Evolutionary conservation across 2,113 vertebrate species (phyloP).

Genomic region (Salminus brasiliensis): DNA sequence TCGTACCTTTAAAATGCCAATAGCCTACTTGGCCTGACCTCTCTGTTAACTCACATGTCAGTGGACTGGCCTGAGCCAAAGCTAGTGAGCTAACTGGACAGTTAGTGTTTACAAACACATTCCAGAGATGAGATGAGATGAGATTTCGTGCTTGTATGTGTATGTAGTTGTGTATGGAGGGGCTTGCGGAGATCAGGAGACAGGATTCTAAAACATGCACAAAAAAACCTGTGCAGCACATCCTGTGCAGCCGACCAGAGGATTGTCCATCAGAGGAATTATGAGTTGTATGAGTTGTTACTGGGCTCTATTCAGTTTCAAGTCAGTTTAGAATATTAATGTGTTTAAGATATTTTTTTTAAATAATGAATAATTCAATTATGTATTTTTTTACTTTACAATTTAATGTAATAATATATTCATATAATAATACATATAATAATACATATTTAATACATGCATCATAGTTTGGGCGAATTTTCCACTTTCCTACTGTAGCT

Average conservation of each 20-base stretch:
- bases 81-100: not conserved
- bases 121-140: slow-evolving; percentile 27
- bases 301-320: too few relatives aligned
- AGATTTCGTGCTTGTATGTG: not conserved
- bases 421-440: too few relatives aligned
- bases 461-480: too few relatives aligned
- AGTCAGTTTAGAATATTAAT: too few relatives aligned
- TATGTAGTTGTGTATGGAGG: not conserved
- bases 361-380: too few relatives aligned
- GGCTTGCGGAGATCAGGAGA: slow-evolving; percentile 5
- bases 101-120: slow-evolving; percentile 41
- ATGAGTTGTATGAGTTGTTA: not conserved
- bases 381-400: too few relatives aligned
- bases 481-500: too few relatives aligned
- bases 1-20: not conserved
- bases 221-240: slow-evolving; percentile 9
- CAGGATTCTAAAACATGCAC: slow-evolving; percentile 14
- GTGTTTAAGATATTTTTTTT: too few relatives aligned
- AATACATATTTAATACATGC: too few relatives aligned
- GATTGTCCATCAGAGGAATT: too few relatives aligned
- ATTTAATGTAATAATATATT: too few relatives aligned
- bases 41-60: not conserved
- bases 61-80: not conserved
- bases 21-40: slow-evolving; percentile 14
- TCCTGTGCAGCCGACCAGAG: not conserved